A percentile compares a stretch with the other conserved stretches of the same genome.
These are phyloP conservation scores for Apodemia zela DNA, from an alignment of 2,888 invertebrate species.

Conservation along the genomic window DNA sequence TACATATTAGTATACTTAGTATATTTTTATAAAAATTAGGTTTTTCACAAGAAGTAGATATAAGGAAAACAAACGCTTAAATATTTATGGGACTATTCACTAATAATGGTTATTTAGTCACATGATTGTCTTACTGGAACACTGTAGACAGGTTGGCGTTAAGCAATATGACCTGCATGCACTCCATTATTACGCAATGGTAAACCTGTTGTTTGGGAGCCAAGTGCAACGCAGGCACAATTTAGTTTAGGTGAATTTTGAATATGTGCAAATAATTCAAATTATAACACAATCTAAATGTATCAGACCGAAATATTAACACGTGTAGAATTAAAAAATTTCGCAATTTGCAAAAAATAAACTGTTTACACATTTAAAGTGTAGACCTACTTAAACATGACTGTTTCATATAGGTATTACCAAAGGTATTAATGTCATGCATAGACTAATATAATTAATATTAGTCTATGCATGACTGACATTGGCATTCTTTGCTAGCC, in stretches of 20 bases:
- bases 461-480: too few species aligned
- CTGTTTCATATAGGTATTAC: too few species aligned
- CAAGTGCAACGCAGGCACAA: not conserved
- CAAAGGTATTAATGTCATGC: too few species aligned
- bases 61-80: too few species aligned
- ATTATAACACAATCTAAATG: not conserved
- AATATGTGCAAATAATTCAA: not conserved
- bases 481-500: too few species aligned
- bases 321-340: not conserved
- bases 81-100: too few species aligned
- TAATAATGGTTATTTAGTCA: not conserved
- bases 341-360: not conserved
- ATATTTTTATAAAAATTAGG: too few species aligned
- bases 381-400: too few species aligned
- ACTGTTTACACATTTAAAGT: too few species aligned
- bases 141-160: conserved; percentile 1
- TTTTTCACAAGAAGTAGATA: too few species aligned
- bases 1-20: too few species aligned
- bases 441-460: too few species aligned
- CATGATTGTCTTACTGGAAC: not conserved
- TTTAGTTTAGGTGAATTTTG: not conserved
- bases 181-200: not conserved
- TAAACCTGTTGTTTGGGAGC: not conserved
- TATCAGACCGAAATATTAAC: not conserved
- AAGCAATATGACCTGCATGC: not conserved